A percentile compares a stretch with the other conserved stretches of the same genome.
These are phyloP conservation scores for Anguilla pacifica DNA, from an alignment of 2,797 vertebrate genomes.

Conservation along the genomic window DNA sequence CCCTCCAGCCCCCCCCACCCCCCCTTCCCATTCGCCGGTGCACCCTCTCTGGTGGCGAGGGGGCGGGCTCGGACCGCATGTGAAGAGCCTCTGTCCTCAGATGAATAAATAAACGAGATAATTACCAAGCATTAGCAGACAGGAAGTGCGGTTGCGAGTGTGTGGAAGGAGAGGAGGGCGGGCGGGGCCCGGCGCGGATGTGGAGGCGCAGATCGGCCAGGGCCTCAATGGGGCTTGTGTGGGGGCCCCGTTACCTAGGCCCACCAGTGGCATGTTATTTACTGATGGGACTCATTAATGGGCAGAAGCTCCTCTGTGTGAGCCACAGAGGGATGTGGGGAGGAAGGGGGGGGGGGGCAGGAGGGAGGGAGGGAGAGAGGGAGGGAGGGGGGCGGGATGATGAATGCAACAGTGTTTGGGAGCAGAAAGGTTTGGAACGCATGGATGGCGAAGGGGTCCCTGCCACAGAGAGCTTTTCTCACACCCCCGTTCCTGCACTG, in stretches of 20 bases:
- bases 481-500: slow-evolving; percentile 21
- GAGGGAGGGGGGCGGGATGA: slow-evolving; percentile 63
- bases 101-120: slow-evolving; percentile 37
- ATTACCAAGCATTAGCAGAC: slow-evolving; percentile 31
- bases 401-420: slow-evolving; percentile 78
- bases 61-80: slow-evolving; percentile 2
- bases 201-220: slow-evolving; percentile 45
- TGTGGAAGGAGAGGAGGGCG: slow-evolving; percentile 42
- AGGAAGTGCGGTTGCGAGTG: slow-evolving; percentile 25
- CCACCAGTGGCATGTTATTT: slow-evolving; percentile 63
- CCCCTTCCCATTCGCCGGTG: neutral
- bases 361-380: slow-evolving; percentile 13
- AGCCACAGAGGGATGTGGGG: slow-evolving; percentile 20
- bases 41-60: neutral
- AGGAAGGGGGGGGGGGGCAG: slow-evolving; percentile 54
- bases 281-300: slow-evolving; percentile 72
- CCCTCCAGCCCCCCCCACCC: neutral
- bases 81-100: slow-evolving; percentile 29
- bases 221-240: slow-evolving; percentile 51
- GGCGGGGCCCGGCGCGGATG: slow-evolving; percentile 45
- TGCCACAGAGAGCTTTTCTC: slow-evolving; percentile 67
- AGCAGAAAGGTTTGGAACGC: slow-evolving; percentile 75
- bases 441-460: slow-evolving; percentile 73
- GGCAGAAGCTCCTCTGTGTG: slow-evolving; percentile 70
- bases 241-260: slow-evolving; percentile 68